Base-by-base conservation (phyloP, 2,888 invertebrate genomes). In the Amphipoea lucens region DNA sequence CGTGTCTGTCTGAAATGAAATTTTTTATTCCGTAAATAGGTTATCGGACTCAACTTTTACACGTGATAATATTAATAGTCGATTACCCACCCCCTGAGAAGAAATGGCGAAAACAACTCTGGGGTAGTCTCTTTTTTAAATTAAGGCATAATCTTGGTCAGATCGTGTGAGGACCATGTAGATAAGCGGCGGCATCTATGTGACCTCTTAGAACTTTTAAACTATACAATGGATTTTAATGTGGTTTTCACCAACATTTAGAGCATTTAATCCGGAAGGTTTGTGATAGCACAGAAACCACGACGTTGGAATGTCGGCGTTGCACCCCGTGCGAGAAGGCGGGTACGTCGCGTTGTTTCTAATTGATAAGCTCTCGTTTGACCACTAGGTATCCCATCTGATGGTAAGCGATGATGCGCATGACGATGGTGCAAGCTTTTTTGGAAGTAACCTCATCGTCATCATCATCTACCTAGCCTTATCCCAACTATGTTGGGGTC, bases 351-450 rank as follows among this genome's bases (percentile, higher is more conserved):
- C 42, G 23, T 14, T 42, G 14, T n/a, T 45, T 42, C 29, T 62
- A 62, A 29, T 62, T 62, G 6, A 45, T 20, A 68, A 29, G 20
- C 45, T 48, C 29, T 45, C 11, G 5, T 69, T 20, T 20, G 12
- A 69, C 29, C 20, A 69, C 12, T 48, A 29, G 29, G 29, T 29
- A 29, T 29, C 48, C 29, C 20, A 45, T 5, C 68, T 29, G 6
- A 68, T 29, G 45, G 20, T 68, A n/a, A 69, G 69, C 69, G 51
- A 74, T 72, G 70, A 69, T 69, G n/a, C 36, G 11, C 23, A 17
- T 4, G 23, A 48, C 11, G 23, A 23, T 48, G 17, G 17, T 36
- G 51, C 40, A 72, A 74, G 73, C 20, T 72, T 72, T 40, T 14
- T 40, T 7, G 11, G 11, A 36, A 73, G 11, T 36, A 74, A 48